Evolutionary conservation across 2,888 invertebrate species (phyloP).

Genomic region (Apamea anceps): DNA sequence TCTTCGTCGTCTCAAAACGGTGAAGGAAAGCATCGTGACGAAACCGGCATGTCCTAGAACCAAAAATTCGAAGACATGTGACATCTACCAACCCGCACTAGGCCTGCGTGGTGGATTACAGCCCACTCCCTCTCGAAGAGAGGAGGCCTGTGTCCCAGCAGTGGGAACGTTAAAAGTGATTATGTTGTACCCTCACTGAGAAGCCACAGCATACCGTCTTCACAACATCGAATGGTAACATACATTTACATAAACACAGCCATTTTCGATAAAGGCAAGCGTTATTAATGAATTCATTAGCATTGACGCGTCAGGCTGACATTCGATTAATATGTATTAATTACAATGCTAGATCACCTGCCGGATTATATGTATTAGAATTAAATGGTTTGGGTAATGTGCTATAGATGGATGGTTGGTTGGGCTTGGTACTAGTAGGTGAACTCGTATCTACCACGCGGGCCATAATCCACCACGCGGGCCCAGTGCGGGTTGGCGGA

Average conservation of each 20-base stretch:
- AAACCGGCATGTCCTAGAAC: no score
- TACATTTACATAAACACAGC: conserved; percentile 29
- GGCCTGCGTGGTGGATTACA: no score
- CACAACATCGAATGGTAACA: not conserved
- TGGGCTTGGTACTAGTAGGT: not conserved
- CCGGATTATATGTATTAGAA: conserved; percentile 53
- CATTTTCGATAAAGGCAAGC: conserved; percentile 63
- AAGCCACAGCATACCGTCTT: not conserved
- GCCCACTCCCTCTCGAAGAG: no score
- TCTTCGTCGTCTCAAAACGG: no score
- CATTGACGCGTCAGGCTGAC: conserved; percentile 70
- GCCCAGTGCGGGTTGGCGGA: no score
- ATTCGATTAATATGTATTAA: conserved; percentile 62
- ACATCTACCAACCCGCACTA: no score
- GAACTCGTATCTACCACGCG: not conserved
- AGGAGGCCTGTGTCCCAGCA: no score
- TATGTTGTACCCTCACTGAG: not conserved
- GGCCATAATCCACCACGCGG: no score
- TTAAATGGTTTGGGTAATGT: conserved; percentile 51
- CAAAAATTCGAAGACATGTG: no score
- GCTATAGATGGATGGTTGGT: not conserved
- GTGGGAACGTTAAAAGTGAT: no score
- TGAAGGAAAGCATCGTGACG: no score
- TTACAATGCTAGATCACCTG: conserved; percentile 60
- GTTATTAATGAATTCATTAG: conserved; percentile 79